phyloP scores from a whole-genome alignment of 1,140 invertebrate species.

The Aphis gossypii region DNA sequence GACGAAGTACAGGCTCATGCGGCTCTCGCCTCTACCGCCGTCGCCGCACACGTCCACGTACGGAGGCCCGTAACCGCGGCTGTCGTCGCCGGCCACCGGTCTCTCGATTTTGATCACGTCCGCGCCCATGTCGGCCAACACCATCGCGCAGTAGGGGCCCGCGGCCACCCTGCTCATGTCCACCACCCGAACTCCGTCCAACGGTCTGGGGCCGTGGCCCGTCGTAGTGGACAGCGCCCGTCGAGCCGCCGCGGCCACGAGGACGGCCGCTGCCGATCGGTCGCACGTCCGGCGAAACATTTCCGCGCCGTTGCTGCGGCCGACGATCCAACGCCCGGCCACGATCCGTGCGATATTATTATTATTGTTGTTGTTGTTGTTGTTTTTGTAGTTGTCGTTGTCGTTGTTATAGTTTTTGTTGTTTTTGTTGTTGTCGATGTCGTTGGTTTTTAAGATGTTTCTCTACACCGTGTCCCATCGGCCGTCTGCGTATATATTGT shows the following conservation, averaged over 20 bases:
- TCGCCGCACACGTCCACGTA: conserved; percentile 71
- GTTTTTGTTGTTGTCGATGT: too few relatives aligned
- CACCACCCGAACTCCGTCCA: conserved; percentile 76
- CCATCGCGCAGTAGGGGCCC: conserved; percentile 85
- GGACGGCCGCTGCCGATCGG: neutral
- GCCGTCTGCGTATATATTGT: neutral
- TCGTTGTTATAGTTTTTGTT: too few relatives aligned
- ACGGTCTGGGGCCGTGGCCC: conserved; percentile 62
- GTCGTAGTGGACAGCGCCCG: neutral
- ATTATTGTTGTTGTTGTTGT: neutral
- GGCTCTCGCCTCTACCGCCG: conserved; percentile 67
- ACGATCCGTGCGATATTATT: neutral
- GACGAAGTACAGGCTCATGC: conserved; percentile 85
- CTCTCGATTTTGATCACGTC: conserved; percentile 92
- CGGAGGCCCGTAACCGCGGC: conserved; percentile 88
- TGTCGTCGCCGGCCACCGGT: conserved; percentile 85
- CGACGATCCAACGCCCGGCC: neutral
- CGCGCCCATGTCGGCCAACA: conserved; percentile 91
- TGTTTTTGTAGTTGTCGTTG: too few relatives aligned
- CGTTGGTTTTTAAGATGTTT: neutral
- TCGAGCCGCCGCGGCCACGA: neutral
- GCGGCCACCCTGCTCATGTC: conserved; percentile 86
- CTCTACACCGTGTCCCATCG: neutral
- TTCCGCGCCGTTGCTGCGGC: too few relatives aligned
- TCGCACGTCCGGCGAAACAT: neutral